phyloP scores from a whole-genome alignment of 1,140 invertebrate genomes.

The Lepidostoma basale region DNA sequence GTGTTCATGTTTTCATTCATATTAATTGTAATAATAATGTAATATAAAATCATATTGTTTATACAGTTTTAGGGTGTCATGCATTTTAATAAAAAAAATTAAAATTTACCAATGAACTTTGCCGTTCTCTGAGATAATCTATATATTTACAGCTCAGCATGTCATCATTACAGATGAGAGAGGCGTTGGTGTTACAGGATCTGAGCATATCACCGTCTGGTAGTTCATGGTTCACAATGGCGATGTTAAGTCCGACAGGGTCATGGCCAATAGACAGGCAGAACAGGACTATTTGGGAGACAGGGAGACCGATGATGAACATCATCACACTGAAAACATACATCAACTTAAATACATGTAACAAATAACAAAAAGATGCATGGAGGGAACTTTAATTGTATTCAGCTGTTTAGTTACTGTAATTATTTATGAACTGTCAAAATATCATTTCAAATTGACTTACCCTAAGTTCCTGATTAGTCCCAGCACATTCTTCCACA shows the following conservation, averaged over 20 bases:
- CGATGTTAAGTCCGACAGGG: conserved; percentile 81
- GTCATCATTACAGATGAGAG: conserved; percentile 67
- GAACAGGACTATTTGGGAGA: conserved; percentile 92
- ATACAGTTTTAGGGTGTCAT: too few species aligned
- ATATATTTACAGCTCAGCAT: conserved; percentile 80
- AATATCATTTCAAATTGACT: conserved; percentile 43
- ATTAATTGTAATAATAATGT: too few species aligned
- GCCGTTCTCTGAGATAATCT: conserved; percentile 68
- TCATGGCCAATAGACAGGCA: conserved; percentile 93
- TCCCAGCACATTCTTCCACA: conserved; percentile 91
- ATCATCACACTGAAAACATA: conserved; percentile 73
- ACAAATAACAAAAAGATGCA: too few species aligned
- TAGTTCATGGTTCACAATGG: conserved; percentile 85
- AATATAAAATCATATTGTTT: too few species aligned
- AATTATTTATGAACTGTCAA: too few species aligned
- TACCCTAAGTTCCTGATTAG: conserved; percentile 92
- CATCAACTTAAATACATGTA: conserved; percentile 23
- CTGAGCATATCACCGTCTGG: conserved; percentile 62
- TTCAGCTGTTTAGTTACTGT: too few species aligned
- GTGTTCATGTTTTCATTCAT: too few species aligned
- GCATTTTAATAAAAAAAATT: too few species aligned
- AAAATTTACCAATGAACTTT: conserved; percentile 65
- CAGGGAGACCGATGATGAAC: conserved; percentile 90
- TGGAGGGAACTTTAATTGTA: too few species aligned
- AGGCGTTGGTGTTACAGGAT: conserved; percentile 56